A percentile compares a stretch with the other conserved stretches of the same genome.
Evolutionary conservation across 2,113 vertebrate species (phyloP).

Genomic region (Entosphenus tridentatus): DNA sequence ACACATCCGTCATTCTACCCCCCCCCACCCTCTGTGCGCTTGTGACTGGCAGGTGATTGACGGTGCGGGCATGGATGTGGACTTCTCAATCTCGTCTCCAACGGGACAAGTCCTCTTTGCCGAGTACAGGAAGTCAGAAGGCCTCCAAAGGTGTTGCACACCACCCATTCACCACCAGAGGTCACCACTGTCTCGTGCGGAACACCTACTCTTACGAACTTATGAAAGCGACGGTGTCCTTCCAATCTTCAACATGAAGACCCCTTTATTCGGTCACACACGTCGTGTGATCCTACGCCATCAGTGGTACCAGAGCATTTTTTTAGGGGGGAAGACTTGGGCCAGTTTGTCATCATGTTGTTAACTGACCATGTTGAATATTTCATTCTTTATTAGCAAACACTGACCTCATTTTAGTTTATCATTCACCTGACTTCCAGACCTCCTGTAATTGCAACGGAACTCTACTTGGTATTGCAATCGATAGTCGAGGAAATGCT

Average conservation of each 20-base stretch:
- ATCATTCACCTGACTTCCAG: no score
- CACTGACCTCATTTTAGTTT: no score
- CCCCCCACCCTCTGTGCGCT: background rate
- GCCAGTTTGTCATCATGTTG: no score
- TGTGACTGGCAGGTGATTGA: conserved; percentile 37
- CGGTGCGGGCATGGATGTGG: conserved; percentile 57
- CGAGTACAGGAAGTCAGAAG: conserved; percentile 41
- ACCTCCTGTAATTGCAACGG: no score
- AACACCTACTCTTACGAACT: background rate
- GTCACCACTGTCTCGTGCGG: conserved; percentile 7
- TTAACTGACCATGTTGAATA: no score
- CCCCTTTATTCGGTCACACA: background rate
- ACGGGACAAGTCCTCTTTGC: conserved; percentile 24
- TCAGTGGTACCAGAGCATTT: background rate
- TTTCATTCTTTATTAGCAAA: no score
- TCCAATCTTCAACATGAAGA: background rate
- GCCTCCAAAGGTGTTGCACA: conserved; percentile 38
- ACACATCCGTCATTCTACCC: no score
- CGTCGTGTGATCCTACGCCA: background rate
- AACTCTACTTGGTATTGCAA: no score
- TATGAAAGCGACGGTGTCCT: background rate
- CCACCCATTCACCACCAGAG: conserved; percentile 9
- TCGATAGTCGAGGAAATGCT: no score
- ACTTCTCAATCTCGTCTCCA: conserved; percentile 44
- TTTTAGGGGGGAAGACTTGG: background rate